Conservation (phyloP, 2,888 invertebrate genomes). For the Archaeoteleia sp. region DNA sequence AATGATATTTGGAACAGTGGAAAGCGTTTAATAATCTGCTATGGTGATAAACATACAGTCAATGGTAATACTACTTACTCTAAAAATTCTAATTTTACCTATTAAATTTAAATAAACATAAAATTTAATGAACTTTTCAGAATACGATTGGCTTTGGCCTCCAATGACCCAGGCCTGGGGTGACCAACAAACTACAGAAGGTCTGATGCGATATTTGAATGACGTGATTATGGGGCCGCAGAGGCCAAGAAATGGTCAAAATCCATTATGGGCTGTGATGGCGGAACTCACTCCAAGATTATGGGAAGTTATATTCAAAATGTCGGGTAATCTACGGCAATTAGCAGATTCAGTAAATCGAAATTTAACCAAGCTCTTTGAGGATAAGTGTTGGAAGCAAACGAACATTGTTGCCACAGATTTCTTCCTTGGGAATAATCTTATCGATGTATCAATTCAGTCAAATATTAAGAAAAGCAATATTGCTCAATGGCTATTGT, state of each 20-base stretch:
- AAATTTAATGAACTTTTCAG: constrained; percentile 68
- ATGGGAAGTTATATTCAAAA: constrained; percentile 73
- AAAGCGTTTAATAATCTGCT: constrained; percentile 77
- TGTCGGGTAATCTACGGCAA: constrained; percentile 73
- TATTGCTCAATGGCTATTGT: constrained; percentile 57
- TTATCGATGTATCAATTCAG: constrained; percentile 75
- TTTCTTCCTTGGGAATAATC: constrained; percentile 76
- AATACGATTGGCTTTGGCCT: constrained; percentile 80
- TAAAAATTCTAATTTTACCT: no score
- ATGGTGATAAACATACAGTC: constrained; percentile 76
- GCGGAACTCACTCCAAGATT: constrained; percentile 77
- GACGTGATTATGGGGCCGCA: constrained; percentile 65
- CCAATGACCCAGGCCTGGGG: constrained; percentile 81
- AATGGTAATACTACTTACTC: no score
- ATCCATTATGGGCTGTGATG: constrained; percentile 73
- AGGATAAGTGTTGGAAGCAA: constrained; percentile 72
- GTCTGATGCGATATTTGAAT: constrained; percentile 66
- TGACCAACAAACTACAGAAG: constrained; percentile 72
- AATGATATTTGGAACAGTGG: constrained; percentile 76
- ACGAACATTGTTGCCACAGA: constrained; percentile 76
- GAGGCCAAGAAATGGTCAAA: constrained; percentile 66
- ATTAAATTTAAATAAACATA: no score
- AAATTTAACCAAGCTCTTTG: constrained; percentile 73
- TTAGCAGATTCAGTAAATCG: constrained; percentile 75
- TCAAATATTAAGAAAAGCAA: constrained; percentile 72